Evolutionary conservation across 2,888 invertebrate species (phyloP), one percentile per base, ranked within the genome.

Genomic region (Apamea anceps): DNA sequence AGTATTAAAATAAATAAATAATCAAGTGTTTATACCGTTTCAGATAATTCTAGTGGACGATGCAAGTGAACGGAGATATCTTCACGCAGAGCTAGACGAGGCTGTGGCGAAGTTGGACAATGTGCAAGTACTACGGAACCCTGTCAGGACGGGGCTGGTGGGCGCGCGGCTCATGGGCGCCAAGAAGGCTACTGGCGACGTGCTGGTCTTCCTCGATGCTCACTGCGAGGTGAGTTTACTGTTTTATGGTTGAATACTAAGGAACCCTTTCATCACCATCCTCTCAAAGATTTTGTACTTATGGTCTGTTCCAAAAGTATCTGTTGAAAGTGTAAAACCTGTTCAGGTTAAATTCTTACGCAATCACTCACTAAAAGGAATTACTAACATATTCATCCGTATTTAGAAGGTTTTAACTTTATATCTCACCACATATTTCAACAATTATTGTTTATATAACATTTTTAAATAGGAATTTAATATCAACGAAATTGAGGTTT

Each of bases 181-280:
- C n/a, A 97, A 97, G 91, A 97, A 98, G 89, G 98, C 98, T 2
- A 97, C 97, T 74, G 99, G 99, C 1, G 98, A 99, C 93, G 99
- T 98, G 15, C 96, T 99, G 72, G 98, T 99, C 8, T 99, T 99
- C 93, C 96, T 99, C 25, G 99, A 99, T 94, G 99, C 99, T 57
- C 99, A 99, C 95, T 99, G 99, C 95, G 99, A 99, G 97, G 99
- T 99, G 90, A 98, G 98, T 51, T 3, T n/a, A 15, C 32, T 37
- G n/a, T 62, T 37, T n/a, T 37, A 21, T n/a, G 18, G 57, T 57
- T 37, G 12, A n/a, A 21, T 37, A 18, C 25, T 18, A n/a, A 37
- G 18, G 37, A 37, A 37, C 1, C 2, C 7, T 60, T 54, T 57
- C 37, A 37, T 37, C 1, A 12, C 37, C 7, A 72, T 37, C 1